Conservation (phyloP, 1,140 invertebrate genomes). For the Conus ventricosus region DNA sequence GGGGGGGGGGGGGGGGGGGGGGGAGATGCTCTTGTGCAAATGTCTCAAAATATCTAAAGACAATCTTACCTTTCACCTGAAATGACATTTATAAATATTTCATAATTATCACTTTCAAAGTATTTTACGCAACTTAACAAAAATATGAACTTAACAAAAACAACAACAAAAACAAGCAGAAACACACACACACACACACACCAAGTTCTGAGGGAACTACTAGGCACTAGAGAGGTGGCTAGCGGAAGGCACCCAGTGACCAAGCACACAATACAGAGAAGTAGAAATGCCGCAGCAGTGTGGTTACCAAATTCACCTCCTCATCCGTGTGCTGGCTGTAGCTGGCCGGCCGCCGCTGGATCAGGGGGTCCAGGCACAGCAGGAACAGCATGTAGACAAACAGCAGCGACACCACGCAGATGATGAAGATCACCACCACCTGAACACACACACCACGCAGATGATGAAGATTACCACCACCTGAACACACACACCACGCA, state of each 20-base stretch:
- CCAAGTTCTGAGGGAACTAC: no score
- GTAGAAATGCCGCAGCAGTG: constrained; percentile 43
- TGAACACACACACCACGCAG: constrained; percentile 67
- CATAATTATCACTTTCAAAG: no score
- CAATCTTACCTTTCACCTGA: no score
- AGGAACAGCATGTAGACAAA: constrained; percentile 99
- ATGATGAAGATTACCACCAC: constrained; percentile 71
- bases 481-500: constrained; percentile 93
- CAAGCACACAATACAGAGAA: background rate
- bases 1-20: no score
- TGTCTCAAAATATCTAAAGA: no score
- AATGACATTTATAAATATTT: no score
- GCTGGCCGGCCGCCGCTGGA: constrained; percentile 87
- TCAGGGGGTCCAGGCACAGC: constrained; percentile 96
- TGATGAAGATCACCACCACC: constrained; percentile 98
- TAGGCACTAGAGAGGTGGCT: no score
- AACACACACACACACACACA: no score
- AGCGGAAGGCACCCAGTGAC: background rate
- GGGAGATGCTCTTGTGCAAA: no score
- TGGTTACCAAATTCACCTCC: constrained; percentile 83
- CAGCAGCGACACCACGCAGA: constrained; percentile 96
- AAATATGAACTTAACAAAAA: no score
- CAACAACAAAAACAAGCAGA: no score
- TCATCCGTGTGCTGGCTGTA: constrained; percentile 98
- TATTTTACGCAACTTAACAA: no score